Evolutionary conservation across 2,888 invertebrate species (phyloP), one percentile per base, ranked within the genome.

Genomic region (Cyclophora albipunctata): DNA sequence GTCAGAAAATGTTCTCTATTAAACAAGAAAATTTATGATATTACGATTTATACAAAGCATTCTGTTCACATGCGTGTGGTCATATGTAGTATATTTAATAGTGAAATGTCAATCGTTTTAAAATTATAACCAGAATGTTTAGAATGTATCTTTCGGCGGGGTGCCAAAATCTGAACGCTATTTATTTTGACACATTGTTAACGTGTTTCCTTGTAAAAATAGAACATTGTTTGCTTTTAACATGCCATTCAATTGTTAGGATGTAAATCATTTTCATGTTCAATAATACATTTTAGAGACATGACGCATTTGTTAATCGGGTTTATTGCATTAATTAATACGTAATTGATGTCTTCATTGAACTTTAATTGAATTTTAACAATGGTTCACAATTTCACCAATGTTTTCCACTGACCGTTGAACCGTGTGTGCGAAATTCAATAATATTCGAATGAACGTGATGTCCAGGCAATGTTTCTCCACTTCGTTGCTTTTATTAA

Each of bases 331-430:
- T 69, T 63, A 59, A 61, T 72, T 67, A 65, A 68, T 73, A 63
- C 66, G 63, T 59, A 66, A 71, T 69, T 69, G 56, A 73, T 68
- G 64, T 71, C 65, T 75, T 67, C 63, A 73, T 72, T 71, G 63
- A 67, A 66, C 55, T 70, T 71, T 73, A 74, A 78, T 75, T 73
- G 62, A 63, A 69, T 68, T 67, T 67, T 54, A 62, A 64, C 62
- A 66, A 66, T 62, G 55, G 55, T 64, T 64, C 57, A 55, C 59
- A 64, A 68, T 69, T 20, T 71, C 65, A 63, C 67, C 64, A 59
- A 64, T 55, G 53, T 54, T 69, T 63, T 59, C 62, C 64, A 58
- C 58, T 65, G 61, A 63, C 54, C 67, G 65, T 58, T 66, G 66
- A 71, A 66, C 62, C 61, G 62, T 54, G 49, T 58, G 50, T 58